Evolutionary conservation across 2,797 vertebrate species (phyloP).

Genomic region (Limosa lapponica): DNA sequence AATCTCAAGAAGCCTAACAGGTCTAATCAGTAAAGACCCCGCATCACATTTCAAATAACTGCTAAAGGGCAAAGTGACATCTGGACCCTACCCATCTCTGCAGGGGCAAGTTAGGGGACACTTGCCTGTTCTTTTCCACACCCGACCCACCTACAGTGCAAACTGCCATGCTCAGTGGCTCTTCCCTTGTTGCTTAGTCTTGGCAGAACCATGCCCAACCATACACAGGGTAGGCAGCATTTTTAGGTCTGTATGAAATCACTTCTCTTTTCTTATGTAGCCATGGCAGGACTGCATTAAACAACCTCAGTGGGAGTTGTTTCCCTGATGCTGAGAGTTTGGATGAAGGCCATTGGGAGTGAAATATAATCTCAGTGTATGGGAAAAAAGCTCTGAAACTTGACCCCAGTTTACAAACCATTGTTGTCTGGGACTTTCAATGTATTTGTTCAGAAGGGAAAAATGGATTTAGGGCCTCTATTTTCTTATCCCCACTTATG

Average conservation of each 20-base stretch:
- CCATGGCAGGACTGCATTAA: not conserved
- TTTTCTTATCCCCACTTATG: not conserved
- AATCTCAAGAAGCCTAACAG: not conserved
- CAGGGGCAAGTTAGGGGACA: not conserved
- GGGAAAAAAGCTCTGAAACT: constrained; percentile 47
- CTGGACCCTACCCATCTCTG: not conserved
- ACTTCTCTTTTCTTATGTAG: not conserved
- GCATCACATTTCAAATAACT: not conserved
- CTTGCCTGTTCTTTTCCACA: not conserved
- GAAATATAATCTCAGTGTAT: not conserved
- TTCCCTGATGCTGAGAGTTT: not conserved
- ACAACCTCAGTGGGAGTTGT: not conserved
- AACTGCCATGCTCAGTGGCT: accelerated
- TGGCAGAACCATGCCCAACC: not conserved
- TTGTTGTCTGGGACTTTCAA: constrained; percentile 9
- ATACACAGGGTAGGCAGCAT: accelerated
- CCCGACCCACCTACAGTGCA: not conserved
- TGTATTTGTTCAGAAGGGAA: not conserved
- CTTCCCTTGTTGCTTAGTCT: not conserved
- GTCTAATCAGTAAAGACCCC: not conserved
- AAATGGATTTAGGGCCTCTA: not conserved
- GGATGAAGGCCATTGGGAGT: not conserved
- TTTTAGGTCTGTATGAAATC: not conserved
- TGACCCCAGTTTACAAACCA: constrained; percentile 11
- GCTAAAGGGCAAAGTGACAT: not conserved